phyloP scores from a whole-genome alignment of 2,113 vertebrate genomes.

The Anas platyrhynchos region DNA sequence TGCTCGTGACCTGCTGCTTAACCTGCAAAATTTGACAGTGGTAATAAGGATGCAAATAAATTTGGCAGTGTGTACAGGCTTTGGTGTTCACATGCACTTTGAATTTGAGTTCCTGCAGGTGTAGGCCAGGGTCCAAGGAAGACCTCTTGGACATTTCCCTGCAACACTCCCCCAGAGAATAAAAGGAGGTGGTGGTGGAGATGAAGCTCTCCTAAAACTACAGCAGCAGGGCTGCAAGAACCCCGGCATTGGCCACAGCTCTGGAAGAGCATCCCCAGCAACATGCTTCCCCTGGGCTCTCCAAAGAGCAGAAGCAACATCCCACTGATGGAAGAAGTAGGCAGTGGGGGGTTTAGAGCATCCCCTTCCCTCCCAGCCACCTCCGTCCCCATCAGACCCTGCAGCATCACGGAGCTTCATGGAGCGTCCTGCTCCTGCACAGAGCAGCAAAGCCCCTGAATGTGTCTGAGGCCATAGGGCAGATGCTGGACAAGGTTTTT shows the following conservation, averaged over 20 bases:
- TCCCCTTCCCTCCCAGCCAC: neutral
- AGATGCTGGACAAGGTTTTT: neutral
- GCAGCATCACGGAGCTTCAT: neutral
- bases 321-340: accelerated
- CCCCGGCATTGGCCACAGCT: neutral
- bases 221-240: neutral
- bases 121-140: neutral
- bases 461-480: neutral
- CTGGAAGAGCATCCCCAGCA: neutral
- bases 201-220: neutral
- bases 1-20: neutral
- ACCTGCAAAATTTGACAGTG: neutral
- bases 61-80: neutral
- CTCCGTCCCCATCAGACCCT: neutral
- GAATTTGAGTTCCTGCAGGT: neutral
- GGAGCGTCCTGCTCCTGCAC: neutral
- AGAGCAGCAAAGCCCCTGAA: neutral
- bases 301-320: neutral
- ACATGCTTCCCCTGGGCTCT: neutral
- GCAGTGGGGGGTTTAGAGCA: accelerated
- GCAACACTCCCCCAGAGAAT: neutral
- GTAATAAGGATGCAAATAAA: neutral
- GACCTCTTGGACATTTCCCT: neutral
- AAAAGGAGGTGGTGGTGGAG: neutral
- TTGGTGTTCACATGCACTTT: accelerated